phyloP scores from a whole-genome alignment of 1,140 invertebrate species.

The Papilio glaucus region DNA sequence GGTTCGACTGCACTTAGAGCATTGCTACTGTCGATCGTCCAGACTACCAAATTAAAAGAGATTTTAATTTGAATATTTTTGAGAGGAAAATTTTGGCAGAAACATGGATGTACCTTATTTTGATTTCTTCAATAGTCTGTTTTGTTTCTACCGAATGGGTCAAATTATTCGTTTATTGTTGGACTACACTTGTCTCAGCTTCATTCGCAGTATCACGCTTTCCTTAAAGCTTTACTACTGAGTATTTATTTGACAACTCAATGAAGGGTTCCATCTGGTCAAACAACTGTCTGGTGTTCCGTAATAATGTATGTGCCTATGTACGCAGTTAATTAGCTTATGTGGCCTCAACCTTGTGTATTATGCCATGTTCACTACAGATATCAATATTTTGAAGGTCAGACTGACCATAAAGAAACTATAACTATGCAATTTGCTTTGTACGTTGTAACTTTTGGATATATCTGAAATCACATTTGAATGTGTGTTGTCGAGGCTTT shows the following conservation, averaged over 20 bases:
- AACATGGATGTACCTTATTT: background rate
- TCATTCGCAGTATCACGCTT: conserved; percentile 45
- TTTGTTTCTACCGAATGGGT: conserved; percentile 51
- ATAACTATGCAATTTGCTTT: background rate
- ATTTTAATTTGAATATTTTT: conserved; percentile 6
- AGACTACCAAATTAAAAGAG: too few relatives aligned
- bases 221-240: conserved; percentile 34
- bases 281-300: too few relatives aligned
- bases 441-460: background rate
- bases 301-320: background rate
- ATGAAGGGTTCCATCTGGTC: background rate
- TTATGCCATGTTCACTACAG: too few relatives aligned
- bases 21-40: background rate
- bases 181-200: conserved; percentile 25
- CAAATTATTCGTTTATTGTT: conserved; percentile 17
- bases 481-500: background rate
- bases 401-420: background rate
- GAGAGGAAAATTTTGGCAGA: background rate
- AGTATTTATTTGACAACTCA: background rate
- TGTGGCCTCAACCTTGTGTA: background rate
- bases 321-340: background rate
- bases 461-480: background rate
- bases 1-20: conserved; percentile 12
- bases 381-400: too few relatives aligned
- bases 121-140: conserved; percentile 38